phyloP scores from a whole-genome alignment of 2,113 vertebrate genomes.

The Phaetusa simplex region DNA sequence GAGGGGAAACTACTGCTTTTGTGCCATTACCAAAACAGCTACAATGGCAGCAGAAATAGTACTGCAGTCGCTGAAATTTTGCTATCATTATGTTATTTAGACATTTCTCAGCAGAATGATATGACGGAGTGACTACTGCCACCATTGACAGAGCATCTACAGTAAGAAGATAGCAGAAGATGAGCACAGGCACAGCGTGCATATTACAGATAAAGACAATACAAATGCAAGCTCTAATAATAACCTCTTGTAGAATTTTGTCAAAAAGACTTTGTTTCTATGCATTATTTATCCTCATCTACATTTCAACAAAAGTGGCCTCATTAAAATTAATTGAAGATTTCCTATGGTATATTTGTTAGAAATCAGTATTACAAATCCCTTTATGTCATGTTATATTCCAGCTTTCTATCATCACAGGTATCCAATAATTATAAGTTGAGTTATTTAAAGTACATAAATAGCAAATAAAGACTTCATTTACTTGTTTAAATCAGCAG shows the following conservation, averaged over 20 bases:
- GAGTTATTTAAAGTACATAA: background rate
- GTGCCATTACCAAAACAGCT: background rate
- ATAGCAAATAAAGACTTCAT: background rate
- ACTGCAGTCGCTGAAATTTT: background rate
- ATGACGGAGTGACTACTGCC: background rate
- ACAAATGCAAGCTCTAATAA: slow-evolving; percentile 16
- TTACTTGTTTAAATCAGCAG: background rate
- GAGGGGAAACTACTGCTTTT: background rate
- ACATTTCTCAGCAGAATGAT: background rate
- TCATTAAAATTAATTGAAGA: background rate
- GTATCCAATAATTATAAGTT: background rate
- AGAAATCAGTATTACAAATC: background rate
- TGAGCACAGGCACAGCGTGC: background rate
- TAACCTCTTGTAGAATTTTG: background rate
- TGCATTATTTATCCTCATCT: slow-evolving; percentile 42
- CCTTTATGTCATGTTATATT: background rate
- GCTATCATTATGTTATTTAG: background rate
- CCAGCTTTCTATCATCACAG: background rate
- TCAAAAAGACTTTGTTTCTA: slow-evolving; percentile 15
- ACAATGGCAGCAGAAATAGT: background rate
- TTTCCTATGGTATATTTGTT: background rate
- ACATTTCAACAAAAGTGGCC: background rate
- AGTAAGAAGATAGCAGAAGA: background rate
- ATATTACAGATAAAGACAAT: background rate
- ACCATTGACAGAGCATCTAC: background rate